Evolutionary conservation across 1,140 invertebrate species (phyloP), one percentile per base, ranked within the genome.

Genomic region (Gonioctena quinquepunctata): DNA sequence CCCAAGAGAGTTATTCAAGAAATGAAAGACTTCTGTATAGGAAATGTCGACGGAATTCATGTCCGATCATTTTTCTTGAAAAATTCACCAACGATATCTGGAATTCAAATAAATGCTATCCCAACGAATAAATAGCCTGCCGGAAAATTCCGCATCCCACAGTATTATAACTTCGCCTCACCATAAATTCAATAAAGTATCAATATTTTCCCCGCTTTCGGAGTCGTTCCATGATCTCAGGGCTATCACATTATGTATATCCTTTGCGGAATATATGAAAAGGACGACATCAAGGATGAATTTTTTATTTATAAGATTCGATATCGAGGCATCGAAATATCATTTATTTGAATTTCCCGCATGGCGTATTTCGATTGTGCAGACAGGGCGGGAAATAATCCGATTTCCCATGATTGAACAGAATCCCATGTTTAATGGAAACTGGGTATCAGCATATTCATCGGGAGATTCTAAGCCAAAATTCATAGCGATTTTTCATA

Each of bases 241-340:
- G 49, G 22, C 62, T 52, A 65, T 65, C 49, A n/a, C 62, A 50
- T 65, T 65, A 52, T 65, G 62, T 27, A 65, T 65, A 65, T 65
- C 49, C 62, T 11, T 33, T 22, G 13, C 19, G 62, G 18, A 65
- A 60, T 60, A 60, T 27, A 27, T 25, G 16, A 28, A 11, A 8
- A 3, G 22, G 19, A 3, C 22, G 52, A 54, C 52, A 54, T 19
- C 13, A 18, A 54, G 19, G 18, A 54, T 18, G 52, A 54, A 54
- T 54, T 54, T 54, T 54, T 54, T 54, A 54, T 54, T 54, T 54
- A 54, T 54, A 54, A 21, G 18, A 54, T 54, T 23, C 11, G 3
- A 21, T 54, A 8, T 54, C 13, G 11, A 54, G 22, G 22, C 18
- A 23, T 16, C 22, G 52, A 23, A 54, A 54, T 21, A 54, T 54